These are phyloP conservation scores for Napeogenes inachia DNA, from an alignment of 2,888 invertebrate genomes.

Conservation along the genomic window DNA sequence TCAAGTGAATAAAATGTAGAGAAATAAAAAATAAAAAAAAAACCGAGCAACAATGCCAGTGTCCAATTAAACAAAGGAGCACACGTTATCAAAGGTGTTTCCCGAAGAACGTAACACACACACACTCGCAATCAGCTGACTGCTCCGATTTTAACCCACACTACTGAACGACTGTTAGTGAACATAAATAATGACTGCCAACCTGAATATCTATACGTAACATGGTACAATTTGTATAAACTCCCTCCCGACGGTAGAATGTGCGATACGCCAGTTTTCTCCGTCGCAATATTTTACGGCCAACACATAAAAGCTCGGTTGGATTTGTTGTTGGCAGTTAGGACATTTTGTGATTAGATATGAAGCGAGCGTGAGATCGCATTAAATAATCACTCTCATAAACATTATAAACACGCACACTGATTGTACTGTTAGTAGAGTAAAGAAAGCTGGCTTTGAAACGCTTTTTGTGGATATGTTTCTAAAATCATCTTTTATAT, in stretches of 20 bases:
- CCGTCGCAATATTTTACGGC: constrained; percentile 58
- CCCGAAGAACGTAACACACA: constrained; percentile 72
- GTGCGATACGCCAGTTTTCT: constrained; percentile 67
- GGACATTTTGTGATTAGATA: constrained; percentile 46
- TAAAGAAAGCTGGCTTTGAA: constrained; percentile 29
- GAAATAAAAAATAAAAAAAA: constrained; percentile 22
- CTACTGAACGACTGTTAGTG: constrained; percentile 72
- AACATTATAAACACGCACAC: constrained; percentile 54
- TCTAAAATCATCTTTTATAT: constrained; percentile 6
- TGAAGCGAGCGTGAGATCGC: constrained; percentile 56
- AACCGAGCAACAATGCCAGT: constrained; percentile 69
- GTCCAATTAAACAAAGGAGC: constrained; percentile 75
- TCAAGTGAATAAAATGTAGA: constrained; percentile 29
- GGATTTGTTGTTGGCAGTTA: constrained; percentile 49
- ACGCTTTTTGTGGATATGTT: constrained; percentile 14
- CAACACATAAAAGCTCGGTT: constrained; percentile 57
- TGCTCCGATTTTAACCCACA: constrained; percentile 78
- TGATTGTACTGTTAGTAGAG: constrained; percentile 42
- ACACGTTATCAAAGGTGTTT: constrained; percentile 78
- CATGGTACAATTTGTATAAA: constrained; percentile 75
- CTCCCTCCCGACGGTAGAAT: constrained; percentile 62
- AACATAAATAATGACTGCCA: constrained; percentile 78
- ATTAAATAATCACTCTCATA: constrained; percentile 68
- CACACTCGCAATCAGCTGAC: constrained; percentile 68
- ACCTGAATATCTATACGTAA: constrained; percentile 75